Evolutionary conservation across 2,113 vertebrate genomes (phyloP).

Genomic region (Stigmatopora argus): DNA sequence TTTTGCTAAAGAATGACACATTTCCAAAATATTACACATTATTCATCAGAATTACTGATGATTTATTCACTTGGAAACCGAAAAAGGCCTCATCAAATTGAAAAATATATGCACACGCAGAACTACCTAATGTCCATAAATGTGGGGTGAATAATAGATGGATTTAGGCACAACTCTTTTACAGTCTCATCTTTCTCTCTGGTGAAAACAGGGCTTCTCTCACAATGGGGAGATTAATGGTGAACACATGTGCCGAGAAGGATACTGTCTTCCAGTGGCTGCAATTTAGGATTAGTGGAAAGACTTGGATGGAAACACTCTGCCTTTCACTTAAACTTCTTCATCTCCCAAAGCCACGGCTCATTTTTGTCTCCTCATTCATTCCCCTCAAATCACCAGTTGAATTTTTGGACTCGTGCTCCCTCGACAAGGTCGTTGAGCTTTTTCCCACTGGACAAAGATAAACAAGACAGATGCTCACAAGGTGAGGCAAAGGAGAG

Average conservation of each 20-base stretch:
- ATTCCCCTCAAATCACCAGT: constrained; percentile 54
- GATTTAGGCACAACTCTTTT: constrained; percentile 32
- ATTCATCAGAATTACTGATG: background rate
- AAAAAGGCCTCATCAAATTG: background rate
- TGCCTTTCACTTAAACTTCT: constrained; percentile 38
- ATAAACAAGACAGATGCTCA: constrained; percentile 50
- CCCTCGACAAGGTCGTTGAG: constrained; percentile 27
- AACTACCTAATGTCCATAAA: constrained; percentile 10
- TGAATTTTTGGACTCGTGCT: constrained; percentile 38
- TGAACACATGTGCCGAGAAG: constrained; percentile 67
- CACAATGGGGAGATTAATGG: constrained; percentile 56
- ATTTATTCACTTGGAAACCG: constrained; percentile 5
- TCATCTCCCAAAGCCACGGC: constrained; percentile 21
- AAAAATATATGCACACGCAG: constrained; percentile 3
- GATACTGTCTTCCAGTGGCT: constrained; percentile 64
- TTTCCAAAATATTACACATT: background rate
- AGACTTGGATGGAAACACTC: constrained; percentile 61
- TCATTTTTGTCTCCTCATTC: constrained; percentile 44
- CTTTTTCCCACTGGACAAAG: constrained; percentile 36
- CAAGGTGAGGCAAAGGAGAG: constrained; percentile 24
- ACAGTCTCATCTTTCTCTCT: constrained; percentile 43
- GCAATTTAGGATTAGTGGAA: constrained; percentile 68
- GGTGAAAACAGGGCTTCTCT: constrained; percentile 47
- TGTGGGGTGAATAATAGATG: constrained; percentile 40
- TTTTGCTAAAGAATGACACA: background rate